Evolutionary conservation across 2,888 invertebrate species (phyloP), one percentile per base, ranked within the genome.

Genomic region (Hypena proboscidalis): DNA sequence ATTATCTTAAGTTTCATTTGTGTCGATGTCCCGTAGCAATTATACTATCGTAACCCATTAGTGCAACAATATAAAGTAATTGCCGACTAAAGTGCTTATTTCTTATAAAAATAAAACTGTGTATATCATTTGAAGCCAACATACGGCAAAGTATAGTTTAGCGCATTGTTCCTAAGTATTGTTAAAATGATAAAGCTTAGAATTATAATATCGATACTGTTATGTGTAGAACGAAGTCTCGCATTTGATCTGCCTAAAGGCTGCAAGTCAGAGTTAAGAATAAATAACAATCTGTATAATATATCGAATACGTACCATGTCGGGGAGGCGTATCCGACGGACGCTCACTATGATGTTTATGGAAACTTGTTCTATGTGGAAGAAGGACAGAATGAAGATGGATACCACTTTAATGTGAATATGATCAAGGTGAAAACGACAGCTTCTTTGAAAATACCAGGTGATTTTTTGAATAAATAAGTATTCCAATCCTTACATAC

Each of bases 311-410:
- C 67, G 0, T 84, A 83, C 33, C 42, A 76, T 1, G 61, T 83
- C 0, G 78, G 76, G 0, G 71, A 81, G 11, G 73, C 68, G 0
- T 72, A 71, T 27, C 85, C 88, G 0, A 78, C 79, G 0, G 84
- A 88, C 40, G 82, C 84, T 0, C 85, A 87, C 46, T 87, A 72
- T 30, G 88, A 88, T 46, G 65, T 52, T 1, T 75, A 66, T 14
- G 88, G 86, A 0, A 87, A 88, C 56, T 56, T 88, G 20, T 88
- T 89, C 53, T 89, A 72, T 21, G 82, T 89, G 1, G 74, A 78
- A 51, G 70, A 76, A 1, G 76, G 73, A 14, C 65, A 59, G 33
- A 75, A 75, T 27, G 57, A 58, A 1, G 59, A 76, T 1, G 84
- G 81, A 3, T 83, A 74, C 42, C 75, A 67, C 43, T 87, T 79